Percentiles rank a stretch among this genome's conserved stretches.
Conservation (phyloP, 1,140 invertebrate species). For the Zaprionus nigranus region DNA sequence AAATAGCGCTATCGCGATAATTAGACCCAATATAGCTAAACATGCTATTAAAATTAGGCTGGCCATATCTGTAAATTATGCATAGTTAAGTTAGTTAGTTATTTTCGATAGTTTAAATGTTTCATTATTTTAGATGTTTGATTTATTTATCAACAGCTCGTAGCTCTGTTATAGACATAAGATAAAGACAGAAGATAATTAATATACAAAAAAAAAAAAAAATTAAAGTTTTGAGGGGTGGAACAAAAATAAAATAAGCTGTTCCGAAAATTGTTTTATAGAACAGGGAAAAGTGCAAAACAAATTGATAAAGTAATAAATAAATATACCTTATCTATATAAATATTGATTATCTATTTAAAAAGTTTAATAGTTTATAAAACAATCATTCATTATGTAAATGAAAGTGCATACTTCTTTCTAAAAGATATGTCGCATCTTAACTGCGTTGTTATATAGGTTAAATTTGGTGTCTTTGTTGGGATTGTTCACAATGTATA, state of each 20-base stretch:
- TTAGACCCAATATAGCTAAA: conserved; percentile 75
- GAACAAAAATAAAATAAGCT: too few relatives aligned
- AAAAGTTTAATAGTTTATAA: not conserved
- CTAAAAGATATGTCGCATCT: not conserved
- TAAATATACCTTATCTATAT: too few relatives aligned
- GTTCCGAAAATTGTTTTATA: too few relatives aligned
- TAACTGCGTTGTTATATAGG: not conserved
- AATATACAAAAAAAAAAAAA: not conserved
- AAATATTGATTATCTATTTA: too few relatives aligned
- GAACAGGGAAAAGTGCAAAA: too few relatives aligned
- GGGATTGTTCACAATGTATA: not conserved
- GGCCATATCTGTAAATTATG: conserved; percentile 79
- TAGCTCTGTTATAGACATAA: too few relatives aligned
- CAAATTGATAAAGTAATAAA: too few relatives aligned
- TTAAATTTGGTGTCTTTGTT: not conserved
- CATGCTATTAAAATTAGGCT: conserved; percentile 79
- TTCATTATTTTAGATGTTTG: not conserved
- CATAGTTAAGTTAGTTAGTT: too few relatives aligned
- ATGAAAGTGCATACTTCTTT: not conserved
- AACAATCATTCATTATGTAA: not conserved
- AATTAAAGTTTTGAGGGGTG: too few relatives aligned
- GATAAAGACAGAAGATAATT: not conserved
- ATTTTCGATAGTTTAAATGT: too few relatives aligned
- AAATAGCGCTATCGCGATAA: conserved; percentile 78
- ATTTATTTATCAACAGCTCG: not conserved